These are phyloP conservation scores for Camelus dromedarius DNA, from an alignment of 2,113 vertebrate genomes.

Conservation along the genomic window DNA sequence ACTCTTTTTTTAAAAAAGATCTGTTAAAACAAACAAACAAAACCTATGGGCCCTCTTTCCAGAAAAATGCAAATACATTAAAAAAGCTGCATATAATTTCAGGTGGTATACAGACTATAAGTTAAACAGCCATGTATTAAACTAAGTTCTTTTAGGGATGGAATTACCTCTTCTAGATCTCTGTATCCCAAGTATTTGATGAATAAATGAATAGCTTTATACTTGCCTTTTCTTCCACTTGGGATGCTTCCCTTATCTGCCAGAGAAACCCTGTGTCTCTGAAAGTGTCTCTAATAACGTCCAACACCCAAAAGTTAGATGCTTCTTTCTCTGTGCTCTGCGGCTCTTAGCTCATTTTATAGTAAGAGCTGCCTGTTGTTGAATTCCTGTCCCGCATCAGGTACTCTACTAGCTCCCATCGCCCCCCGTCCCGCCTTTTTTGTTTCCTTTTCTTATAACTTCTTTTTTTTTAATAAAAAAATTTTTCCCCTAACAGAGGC, in stretches of 20 bases:
- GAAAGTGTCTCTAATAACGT: not conserved
- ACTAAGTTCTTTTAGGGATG: not conserved
- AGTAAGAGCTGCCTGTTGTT: not conserved
- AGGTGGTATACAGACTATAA: not conserved
- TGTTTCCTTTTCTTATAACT: not conserved
- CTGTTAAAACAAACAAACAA: not conserved
- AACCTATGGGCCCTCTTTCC: not conserved
- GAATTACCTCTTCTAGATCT: not conserved
- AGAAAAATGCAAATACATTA: conserved; percentile 8
- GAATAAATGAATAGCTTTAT: conserved; percentile 9
- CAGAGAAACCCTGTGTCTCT: not conserved
- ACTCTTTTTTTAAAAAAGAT: not conserved
- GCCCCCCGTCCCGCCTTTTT: not conserved
- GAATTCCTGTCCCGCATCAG: not conserved
- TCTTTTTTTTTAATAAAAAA: not conserved
- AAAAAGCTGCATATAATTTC: not conserved
- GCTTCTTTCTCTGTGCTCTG: not conserved
- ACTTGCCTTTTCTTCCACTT: not conserved
- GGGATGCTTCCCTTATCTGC: not conserved
- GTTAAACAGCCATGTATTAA: not conserved
- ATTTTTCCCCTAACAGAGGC: too few species aligned
- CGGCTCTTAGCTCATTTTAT: not conserved
- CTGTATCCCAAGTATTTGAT: not conserved
- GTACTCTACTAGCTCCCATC: not conserved
- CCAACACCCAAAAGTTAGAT: not conserved